phyloP scores from a whole-genome alignment of 2,888 invertebrate species.

The Bursaphelenchus okinawaensis region DNA sequence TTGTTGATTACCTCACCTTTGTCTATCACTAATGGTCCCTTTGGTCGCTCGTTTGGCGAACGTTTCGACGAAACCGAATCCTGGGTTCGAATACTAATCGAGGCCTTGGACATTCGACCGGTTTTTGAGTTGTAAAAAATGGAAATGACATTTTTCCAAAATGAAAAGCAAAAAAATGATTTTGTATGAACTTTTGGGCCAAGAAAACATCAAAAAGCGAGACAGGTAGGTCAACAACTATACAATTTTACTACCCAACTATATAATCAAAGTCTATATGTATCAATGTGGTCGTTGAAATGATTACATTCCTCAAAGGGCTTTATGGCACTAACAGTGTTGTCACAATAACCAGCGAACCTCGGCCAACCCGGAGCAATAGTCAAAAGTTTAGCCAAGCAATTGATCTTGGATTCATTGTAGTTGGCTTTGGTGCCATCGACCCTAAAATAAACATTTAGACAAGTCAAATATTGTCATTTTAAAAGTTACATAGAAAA shows the following conservation, averaged over 20 bases:
- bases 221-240: no score
- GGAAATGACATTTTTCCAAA: neutral
- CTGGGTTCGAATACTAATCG: neutral
- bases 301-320: neutral
- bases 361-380: neutral
- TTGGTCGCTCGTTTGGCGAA: neutral
- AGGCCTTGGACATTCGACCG: neutral
- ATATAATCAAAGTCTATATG: neutral
- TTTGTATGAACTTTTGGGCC: no score
- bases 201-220: no score
- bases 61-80: neutral
- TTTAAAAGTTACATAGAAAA: no score
- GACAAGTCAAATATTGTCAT: no score
- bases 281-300: neutral
- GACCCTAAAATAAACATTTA: no score
- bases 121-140: neutral
- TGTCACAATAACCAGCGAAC: neutral
- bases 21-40: neutral
- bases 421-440: neutral
- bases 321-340: neutral
- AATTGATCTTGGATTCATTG: neutral
- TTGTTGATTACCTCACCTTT: neutral
- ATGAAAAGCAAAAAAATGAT: neutral
- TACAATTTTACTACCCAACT: neutral
- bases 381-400: neutral